Base-by-base conservation (phyloP, 2,113 vertebrate genomes). In the Coracopsis vasa region DNA sequence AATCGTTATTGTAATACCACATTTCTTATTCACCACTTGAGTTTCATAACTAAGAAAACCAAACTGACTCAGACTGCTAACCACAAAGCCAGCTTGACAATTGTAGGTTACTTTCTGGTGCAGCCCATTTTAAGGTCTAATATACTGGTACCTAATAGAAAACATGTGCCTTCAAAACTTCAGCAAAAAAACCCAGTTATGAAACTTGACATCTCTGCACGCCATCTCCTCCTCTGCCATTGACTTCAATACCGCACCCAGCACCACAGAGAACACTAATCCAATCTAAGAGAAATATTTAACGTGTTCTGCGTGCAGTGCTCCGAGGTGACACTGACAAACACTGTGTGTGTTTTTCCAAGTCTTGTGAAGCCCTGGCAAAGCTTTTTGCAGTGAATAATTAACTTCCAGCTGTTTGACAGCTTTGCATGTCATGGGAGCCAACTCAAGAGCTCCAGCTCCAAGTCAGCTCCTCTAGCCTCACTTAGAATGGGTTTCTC, bases 401-500 rank as follows among this genome's bases (percentile, higher is more conserved):
- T 89, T 92, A 94, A 82, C 80, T 82, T 50, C 44, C 75, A 82
- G 71, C 56, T 89, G 80, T 90, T 74, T 83, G 94, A 83, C 72
- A 74, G 66, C 44, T 79, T 83, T 24, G 27, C 13, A 44, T 62
- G 60, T 33, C 44, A 21, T 25, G 18, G 67, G 65, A 86, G 60
- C 23, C 64, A 70, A 41, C n/a, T 29, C 71, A 60, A 64, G 37
- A 83, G 35, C 33, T 56, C 18, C 45, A 31, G 50, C 47, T 86
- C 33, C 19, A 71, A 64, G 50, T 69, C 28, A 72, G n/a, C 37
- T 66, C 15, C 19, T 45, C 70, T 28, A 74, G 16, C 47, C 66
- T 65, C 29, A 35, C 48, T 60, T 56, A 27, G 65, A 72, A 41
- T 19, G 12, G 29, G 16, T 35, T 95, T 80, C 82, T 95, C 25